phyloP scores from a whole-genome alignment of 2,113 vertebrate species.

The Boulengeromyrus knoepffleri region DNA sequence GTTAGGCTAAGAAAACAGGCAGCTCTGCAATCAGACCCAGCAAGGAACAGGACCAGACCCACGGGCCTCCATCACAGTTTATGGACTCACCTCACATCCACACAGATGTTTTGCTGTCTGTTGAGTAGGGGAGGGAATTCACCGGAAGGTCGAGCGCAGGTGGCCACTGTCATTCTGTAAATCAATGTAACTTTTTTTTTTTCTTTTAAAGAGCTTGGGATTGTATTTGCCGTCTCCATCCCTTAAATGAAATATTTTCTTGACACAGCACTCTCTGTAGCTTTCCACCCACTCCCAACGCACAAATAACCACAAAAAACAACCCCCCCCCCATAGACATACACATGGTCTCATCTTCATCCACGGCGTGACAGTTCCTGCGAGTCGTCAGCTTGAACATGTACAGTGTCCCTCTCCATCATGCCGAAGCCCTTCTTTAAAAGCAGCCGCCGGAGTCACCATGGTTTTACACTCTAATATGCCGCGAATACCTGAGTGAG shows the following conservation, averaged over 20 bases:
- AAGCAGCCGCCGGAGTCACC: not conserved
- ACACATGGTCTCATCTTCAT: not conserved
- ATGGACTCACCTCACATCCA: not conserved
- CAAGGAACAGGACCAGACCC: not conserved
- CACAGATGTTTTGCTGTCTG: not conserved
- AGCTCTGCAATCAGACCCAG: not conserved
- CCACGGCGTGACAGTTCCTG: not conserved
- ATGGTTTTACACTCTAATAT: not conserved
- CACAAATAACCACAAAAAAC: not conserved
- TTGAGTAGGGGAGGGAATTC: not conserved
- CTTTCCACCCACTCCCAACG: not conserved
- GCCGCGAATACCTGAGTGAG: not conserved
- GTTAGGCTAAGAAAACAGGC: not conserved
- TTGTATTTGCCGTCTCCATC: not conserved
- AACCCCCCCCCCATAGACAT: not conserved
- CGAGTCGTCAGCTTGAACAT: not conserved
- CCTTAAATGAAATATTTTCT: not conserved
- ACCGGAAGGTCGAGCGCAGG: not conserved
- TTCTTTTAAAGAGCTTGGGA: not conserved
- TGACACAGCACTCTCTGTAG: not conserved
- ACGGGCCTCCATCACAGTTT: not conserved
- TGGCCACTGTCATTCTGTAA: not conserved
- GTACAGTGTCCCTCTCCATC: not conserved
- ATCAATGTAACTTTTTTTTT: not conserved
- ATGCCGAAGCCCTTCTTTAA: not conserved